Evolutionary conservation across 1,140 invertebrate genomes (phyloP), one percentile per base, ranked within the genome.

Genomic region (Drosophila oshimai): DNA sequence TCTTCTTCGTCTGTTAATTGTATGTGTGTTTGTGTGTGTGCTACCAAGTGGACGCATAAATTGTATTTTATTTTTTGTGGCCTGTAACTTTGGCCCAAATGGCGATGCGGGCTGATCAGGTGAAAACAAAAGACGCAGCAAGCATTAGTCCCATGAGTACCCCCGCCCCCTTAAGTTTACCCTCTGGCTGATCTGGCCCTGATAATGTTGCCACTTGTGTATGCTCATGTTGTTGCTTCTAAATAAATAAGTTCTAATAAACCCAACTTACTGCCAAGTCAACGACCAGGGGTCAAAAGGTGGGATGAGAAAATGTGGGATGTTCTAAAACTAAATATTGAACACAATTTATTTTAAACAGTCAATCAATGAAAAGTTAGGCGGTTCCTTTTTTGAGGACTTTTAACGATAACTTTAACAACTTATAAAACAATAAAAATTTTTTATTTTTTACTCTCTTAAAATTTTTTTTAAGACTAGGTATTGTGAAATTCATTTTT

Each of bases 51-150:
- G 80, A 72, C 55, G 74, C 80, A 84, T 80, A 72, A 75, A 86
- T 84, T 81, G 61, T 81, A 80, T 81, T 83, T 76, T 81, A 77
- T 80, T 84, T 72, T 39, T 61, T 55, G 54, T 72, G 42, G 45
- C 67, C 58, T 74, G 58, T 57, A 74, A 49, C 67, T 76, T 50
- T 86, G 76, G 57, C 76, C 81, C 42, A 86, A 86, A 86, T 88
- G 73, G 50, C 77, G 41, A 86, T 86, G 81, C 81, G 81, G 81
- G 81, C 54, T 41, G 81, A 86, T 86, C 83, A 86, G 81, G 81
- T 81, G 81, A 86, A 86, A 74, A 74, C 68, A 72, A 49, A 55
- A 80, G 37, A 76, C 58, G 44, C 41, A 36, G 29, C 39, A 55
- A 71, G 54, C 45, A 71, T 60, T 68, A 61, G 54, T 18, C 31